Evolutionary conservation across 2,888 invertebrate species (phyloP).

Genomic region (Carterocephalus palaemon): DNA sequence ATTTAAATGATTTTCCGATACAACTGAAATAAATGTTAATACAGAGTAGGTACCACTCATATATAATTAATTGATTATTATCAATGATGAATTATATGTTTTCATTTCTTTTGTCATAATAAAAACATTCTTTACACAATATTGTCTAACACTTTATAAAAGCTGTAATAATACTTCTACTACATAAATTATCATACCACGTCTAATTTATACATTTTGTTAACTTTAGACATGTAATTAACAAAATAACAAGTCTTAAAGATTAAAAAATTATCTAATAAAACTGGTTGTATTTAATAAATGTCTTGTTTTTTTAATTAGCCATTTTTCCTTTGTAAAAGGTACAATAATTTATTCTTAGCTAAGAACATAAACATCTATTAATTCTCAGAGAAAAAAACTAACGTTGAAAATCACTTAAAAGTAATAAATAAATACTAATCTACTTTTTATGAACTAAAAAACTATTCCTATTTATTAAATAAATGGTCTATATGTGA

Average conservation of each 20-base stretch:
- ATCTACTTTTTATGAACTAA: slow-evolving; percentile 17
- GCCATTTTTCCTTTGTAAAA: slow-evolving; percentile 15
- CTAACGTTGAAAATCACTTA: not conserved
- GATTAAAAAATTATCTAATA: too few species aligned
- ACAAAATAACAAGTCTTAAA: too few species aligned
- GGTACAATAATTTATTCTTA: slow-evolving; percentile 9
- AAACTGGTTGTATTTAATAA: slow-evolving; percentile 19
- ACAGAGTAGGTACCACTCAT: too few species aligned
- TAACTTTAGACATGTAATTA: too few species aligned
- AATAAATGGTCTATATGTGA: slow-evolving; percentile 45
- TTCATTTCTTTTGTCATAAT: slow-evolving; percentile 13
- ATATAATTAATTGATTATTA: slow-evolving; percentile 11
- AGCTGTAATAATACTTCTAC: too few species aligned
- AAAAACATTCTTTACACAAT: slow-evolving; percentile 10
- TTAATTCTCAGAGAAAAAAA: slow-evolving; percentile 10
- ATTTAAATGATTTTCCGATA: too few species aligned
- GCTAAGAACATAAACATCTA: not conserved
- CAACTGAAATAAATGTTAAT: too few species aligned
- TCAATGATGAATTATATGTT: slow-evolving; percentile 7
- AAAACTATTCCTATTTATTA: slow-evolving; percentile 31
- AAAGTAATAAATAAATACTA: slow-evolving; percentile 16
- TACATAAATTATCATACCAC: too few species aligned
- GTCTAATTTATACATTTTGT: too few species aligned
- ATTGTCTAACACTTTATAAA: slow-evolving; percentile 2
- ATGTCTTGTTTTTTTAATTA: slow-evolving; percentile 9